Percentiles rank a stretch among this genome's conserved stretches.
Evolutionary conservation across 2,113 vertebrate genomes (phyloP).

Genomic region (Brienomyrus brachyistius): DNA sequence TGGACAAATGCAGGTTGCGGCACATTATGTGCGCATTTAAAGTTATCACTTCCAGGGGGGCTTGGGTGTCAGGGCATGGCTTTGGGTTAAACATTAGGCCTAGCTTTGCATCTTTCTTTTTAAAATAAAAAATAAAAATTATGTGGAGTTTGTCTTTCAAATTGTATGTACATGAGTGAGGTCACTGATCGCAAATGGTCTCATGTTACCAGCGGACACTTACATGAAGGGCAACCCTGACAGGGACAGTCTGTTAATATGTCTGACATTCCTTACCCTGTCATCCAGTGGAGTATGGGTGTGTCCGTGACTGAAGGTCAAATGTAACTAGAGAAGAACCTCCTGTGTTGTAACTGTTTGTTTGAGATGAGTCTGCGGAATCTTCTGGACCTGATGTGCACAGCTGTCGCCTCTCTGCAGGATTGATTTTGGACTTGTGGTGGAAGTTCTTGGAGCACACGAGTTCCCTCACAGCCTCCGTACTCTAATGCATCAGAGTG

Average conservation of each 20-base stretch:
- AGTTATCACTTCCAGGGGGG: not conserved
- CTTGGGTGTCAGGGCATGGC: not conserved
- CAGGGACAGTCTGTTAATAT: not conserved
- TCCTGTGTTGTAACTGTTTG: not conserved
- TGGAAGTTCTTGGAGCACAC: not conserved
- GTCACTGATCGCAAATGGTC: not conserved
- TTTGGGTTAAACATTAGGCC: not conserved
- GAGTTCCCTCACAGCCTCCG: not conserved
- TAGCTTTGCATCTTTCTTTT: not conserved
- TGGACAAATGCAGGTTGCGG: not conserved
- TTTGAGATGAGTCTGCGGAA: slow-evolving; percentile 9
- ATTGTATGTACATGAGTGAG: not conserved
- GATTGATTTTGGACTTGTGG: not conserved
- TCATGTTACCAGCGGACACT: not conserved
- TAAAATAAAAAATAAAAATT: no score
- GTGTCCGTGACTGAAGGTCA: not conserved
- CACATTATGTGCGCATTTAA: not conserved
- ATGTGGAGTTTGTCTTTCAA: not conserved
- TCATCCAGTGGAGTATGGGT: not conserved
- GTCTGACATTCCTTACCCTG: not conserved
- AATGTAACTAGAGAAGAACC: not conserved
- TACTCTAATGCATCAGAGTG: not conserved
- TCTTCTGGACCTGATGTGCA: not conserved
- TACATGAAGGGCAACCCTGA: not conserved
- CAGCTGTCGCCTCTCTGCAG: not conserved